Conservation (phyloP, 2,797 vertebrate genomes). For the Octomys mimax region DNA sequence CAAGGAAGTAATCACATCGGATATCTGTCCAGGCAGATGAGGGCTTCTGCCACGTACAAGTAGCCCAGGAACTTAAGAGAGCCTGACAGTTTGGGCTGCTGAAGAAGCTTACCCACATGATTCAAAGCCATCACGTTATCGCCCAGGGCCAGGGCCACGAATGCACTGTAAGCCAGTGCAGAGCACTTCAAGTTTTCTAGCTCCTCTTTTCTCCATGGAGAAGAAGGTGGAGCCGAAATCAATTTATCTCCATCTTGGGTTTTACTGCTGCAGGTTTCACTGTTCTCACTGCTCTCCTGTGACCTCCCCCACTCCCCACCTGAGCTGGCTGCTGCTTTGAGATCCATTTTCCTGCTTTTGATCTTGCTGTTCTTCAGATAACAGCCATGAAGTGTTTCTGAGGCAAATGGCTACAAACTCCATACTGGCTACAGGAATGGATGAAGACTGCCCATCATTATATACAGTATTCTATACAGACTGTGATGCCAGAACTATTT, state of each 20-base stretch:
- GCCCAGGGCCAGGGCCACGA: conserved; percentile 96
- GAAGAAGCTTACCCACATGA: conserved; percentile 97
- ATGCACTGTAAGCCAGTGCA: conserved; percentile 94
- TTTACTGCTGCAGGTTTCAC: conserved; percentile 93
- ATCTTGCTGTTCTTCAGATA: conserved; percentile 97
- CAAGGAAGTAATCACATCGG: conserved; percentile 97
- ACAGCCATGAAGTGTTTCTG: conserved; percentile 95
- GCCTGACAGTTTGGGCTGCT: conserved; percentile 97
- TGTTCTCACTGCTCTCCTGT: conserved; percentile 95
- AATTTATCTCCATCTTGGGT: no score
- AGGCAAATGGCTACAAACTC: conserved; percentile 99
- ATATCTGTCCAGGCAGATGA: conserved; percentile 99
- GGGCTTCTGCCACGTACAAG: conserved; percentile 98
- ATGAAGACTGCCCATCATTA: conserved; percentile 98
- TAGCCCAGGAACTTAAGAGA: conserved; percentile 99
- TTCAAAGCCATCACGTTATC: conserved; percentile 98
- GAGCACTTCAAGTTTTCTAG: no score
- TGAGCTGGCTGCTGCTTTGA: conserved; percentile 93
- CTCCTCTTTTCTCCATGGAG: no score
- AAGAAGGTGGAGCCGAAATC: no score
- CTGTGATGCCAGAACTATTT: conserved; percentile 98
- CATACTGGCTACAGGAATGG: conserved; percentile 99
- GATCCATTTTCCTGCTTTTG: conserved; percentile 94
- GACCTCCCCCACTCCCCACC: conserved; percentile 86
- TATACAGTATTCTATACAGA: conserved; percentile 97